Percentiles rank a stretch among this genome's conserved stretches.
phyloP scores from a whole-genome alignment of 2,797 vertebrate genomes.

The Rhinoraja longicauda region DNA sequence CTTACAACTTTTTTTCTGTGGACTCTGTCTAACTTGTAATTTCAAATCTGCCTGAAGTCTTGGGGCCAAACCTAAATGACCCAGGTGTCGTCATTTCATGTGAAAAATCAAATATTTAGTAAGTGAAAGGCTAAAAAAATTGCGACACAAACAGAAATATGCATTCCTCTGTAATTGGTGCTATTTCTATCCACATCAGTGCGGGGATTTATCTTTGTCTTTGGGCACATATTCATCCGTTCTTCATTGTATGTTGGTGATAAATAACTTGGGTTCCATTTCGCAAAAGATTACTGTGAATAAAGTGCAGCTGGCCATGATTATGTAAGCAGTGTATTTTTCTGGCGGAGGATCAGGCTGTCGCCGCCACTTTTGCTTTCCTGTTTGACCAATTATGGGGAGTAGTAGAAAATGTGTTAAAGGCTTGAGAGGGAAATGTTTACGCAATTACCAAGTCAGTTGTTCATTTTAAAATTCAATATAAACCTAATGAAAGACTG shows the following conservation, averaged over 20 bases:
- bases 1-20: no score
- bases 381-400: background rate
- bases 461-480: background rate
- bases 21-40: no score
- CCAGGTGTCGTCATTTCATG: background rate
- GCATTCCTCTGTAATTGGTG: background rate
- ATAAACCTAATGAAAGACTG: no score
- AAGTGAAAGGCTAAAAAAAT: background rate
- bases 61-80: no score
- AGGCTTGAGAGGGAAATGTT: background rate
- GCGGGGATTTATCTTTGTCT: background rate
- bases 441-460: background rate
- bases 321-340: background rate
- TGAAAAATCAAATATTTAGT: background rate
- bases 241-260: background rate
- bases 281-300: background rate
- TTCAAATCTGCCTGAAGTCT: no score
- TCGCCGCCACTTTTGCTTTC: background rate
- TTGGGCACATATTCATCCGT: background rate
- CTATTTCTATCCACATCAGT: background rate
- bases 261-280: slow-evolving; percentile 4
- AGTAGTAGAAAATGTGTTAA: background rate
- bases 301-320: background rate
- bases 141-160: background rate
- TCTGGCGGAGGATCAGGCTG: background rate